Evolutionary conservation across 2,888 invertebrate genomes (phyloP).

Genomic region (Caenorhabditis parvicauda): DNA sequence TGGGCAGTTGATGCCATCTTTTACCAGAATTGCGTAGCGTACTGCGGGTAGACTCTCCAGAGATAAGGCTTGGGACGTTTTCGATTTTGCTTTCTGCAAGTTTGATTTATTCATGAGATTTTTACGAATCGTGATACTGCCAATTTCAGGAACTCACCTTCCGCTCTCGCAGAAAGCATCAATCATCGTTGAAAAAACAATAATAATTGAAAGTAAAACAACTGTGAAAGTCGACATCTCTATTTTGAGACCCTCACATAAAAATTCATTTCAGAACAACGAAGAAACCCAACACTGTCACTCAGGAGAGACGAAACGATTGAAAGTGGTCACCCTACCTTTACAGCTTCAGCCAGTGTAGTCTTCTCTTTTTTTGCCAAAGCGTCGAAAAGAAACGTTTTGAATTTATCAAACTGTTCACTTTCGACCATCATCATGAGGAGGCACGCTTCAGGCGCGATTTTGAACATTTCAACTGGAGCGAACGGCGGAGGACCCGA

Average conservation of each 20-base stretch:
- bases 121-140: too few species aligned
- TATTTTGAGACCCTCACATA: too few species aligned
- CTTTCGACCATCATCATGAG: slow-evolving; percentile 49
- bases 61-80: slow-evolving; percentile 40
- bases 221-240: too few species aligned
- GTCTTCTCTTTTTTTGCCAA: slow-evolving; percentile 46
- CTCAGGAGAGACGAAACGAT: too few species aligned
- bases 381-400: slow-evolving; percentile 35
- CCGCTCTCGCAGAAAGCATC: too few species aligned
- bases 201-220: too few species aligned
- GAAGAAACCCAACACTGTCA: too few species aligned
- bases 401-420: slow-evolving; percentile 37
- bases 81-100: slow-evolving; percentile 49
- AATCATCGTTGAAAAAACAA: too few species aligned
- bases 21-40: slow-evolving; percentile 46
- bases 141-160: too few species aligned
- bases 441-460: slow-evolving; percentile 47
- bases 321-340: slow-evolving; percentile 26
- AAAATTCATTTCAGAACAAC: too few species aligned
- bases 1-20: slow-evolving; percentile 9
- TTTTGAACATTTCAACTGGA: slow-evolving; percentile 21
- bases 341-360: slow-evolving; percentile 37
- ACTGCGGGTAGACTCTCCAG: slow-evolving; percentile 42
- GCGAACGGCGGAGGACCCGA: slow-evolving; percentile 43
- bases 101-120: slow-evolving; percentile 14